Evolutionary conservation across 2,113 vertebrate species (phyloP), one percentile per base, ranked within the genome.

Genomic region (Crypturellus undulatus): DNA sequence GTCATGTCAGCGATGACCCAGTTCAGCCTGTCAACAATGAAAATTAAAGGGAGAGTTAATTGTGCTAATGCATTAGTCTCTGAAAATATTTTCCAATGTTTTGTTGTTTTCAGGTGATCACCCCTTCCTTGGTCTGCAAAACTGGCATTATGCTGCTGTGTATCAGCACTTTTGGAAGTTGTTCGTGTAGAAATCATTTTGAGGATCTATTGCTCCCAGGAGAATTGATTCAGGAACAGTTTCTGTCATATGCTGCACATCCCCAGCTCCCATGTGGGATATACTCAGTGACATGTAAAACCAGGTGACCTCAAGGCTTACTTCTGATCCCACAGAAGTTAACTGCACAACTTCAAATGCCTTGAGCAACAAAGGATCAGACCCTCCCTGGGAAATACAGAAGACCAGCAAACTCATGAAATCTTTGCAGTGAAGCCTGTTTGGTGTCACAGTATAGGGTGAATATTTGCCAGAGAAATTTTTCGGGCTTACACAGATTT

Each of bases 391-490:
- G 38, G 82, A 93, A 86, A 45, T 54, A 83, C 47, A 65, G 64
- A 38, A 83, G 42, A 87, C 21, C 75, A 80, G 69, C 26, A 80
- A 88, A 75, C 32, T 64, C 75, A 47, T 80, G 42, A 22, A 63
- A 71, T 36, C 72, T 94, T 86, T 58, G 49, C 51, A 90, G 22
- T 34, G 79, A 90, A 85, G 72, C 56, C 16, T 1, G 0, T 45
- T 83, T 3, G 1, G 15, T 60, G 32, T 20, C 60, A 58, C 60
- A n/a, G 47, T 0, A 1, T n/a, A 65, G 56, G 1, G 4, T 8
- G 18, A 90, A 87, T 94, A 90, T 42, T 78, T 71, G 88, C 68
- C 1, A 3, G 59, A 77, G 79, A 91, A 88, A 43, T 88, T 90
- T 77, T 80, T 69, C 69, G 86, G 42, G 51, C 32, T 93, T 85